Conservation (phyloP, 2,113 vertebrate species). For the Pleuronectes platessa region DNA sequence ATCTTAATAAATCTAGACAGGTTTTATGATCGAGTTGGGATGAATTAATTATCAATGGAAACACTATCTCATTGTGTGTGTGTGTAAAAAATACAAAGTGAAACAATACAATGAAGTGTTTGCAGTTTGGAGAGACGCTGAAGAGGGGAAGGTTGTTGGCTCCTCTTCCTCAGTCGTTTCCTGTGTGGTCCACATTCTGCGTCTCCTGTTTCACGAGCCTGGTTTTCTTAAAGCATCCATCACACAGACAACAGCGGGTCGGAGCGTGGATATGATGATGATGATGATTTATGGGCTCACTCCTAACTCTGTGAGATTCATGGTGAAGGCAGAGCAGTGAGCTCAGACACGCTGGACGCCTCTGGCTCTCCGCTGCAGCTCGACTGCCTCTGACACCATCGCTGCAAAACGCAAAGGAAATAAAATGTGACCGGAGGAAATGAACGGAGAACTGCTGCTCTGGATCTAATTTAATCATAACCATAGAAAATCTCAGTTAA, state of each 20-base stretch:
- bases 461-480: too few species aligned
- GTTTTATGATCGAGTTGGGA: too few species aligned
- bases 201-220: conserved; percentile 38
- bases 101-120: conserved; percentile 1
- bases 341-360: conserved; percentile 39
- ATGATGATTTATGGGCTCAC: conserved; percentile 59
- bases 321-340: conserved; percentile 33
- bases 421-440: conserved; percentile 39
- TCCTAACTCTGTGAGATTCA: conserved; percentile 48
- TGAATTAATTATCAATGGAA: too few species aligned
- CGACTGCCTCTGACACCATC: conserved; percentile 12
- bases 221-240: conserved; percentile 34
- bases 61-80: too few species aligned
- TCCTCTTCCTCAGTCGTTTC: conserved; percentile 37
- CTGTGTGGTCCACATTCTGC: conserved; percentile 61
- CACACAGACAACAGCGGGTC: conserved; percentile 28
- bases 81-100: too few species aligned
- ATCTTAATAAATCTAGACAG: too few species aligned
- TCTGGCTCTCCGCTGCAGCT: conserved; percentile 16
- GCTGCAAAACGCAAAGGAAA: conserved; percentile 42
- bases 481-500: conserved; percentile 10
- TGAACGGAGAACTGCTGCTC: too few species aligned
- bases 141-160: conserved; percentile 31
- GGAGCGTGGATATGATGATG: conserved; percentile 48
- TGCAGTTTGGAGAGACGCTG: conserved; percentile 4